Evolutionary conservation across 2,888 invertebrate genomes (phyloP).

Genomic region (Sabatieria punctata): DNA sequence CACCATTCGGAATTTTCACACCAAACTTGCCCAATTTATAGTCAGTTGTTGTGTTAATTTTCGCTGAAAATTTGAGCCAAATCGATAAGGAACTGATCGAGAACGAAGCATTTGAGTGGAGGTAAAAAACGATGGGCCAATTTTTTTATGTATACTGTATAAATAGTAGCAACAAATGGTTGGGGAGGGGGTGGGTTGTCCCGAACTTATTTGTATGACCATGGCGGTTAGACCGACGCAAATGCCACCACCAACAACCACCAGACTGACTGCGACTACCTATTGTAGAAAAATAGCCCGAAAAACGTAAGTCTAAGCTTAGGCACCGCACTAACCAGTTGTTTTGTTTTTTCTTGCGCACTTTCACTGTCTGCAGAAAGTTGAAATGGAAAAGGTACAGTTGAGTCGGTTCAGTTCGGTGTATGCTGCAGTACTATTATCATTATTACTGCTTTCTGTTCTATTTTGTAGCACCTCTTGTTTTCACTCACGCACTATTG

Average conservation of each 20-base stretch:
- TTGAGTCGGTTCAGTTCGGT: neutral
- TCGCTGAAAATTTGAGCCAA: neutral
- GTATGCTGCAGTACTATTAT: neutral
- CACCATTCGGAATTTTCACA: too few species aligned
- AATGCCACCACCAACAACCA: too few species aligned
- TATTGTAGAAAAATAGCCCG: slow-evolving; percentile 26
- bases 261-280: neutral
- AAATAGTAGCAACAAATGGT: neutral
- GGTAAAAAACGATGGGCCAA: neutral
- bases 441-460: neutral
- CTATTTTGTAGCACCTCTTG: too few species aligned
- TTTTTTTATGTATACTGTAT: neutral
- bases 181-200: too few species aligned
- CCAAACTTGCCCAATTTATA: neutral
- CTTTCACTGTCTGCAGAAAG: slow-evolving; percentile 47
- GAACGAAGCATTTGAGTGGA: too few species aligned
- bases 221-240: too few species aligned
- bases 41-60: too few species aligned
- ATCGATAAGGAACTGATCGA: too few species aligned
- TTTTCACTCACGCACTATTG: too few species aligned
- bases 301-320: slow-evolving; percentile 22
- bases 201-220: too few species aligned
- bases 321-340: neutral
- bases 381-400: slow-evolving; percentile 91
- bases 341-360: slow-evolving; percentile 9